Evolutionary conservation across 2,797 vertebrate species (phyloP).

Genomic region (Coluber constrictor): DNA sequence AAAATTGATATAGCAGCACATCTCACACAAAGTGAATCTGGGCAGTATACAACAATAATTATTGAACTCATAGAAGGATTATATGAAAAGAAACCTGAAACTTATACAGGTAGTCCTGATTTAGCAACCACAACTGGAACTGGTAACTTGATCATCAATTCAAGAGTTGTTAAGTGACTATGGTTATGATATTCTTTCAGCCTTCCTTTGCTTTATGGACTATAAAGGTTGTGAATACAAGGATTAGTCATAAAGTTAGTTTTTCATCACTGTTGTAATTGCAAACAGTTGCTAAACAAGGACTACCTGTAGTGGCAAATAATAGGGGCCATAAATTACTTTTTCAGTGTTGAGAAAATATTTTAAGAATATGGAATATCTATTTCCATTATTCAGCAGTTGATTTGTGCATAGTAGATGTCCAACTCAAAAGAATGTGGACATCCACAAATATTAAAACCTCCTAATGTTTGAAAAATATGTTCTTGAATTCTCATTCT

Average conservation of each 20-base stretch:
- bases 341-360: not conserved
- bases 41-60: not conserved
- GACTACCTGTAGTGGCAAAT: not conserved
- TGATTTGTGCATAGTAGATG: not conserved
- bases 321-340: not conserved
- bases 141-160: not conserved
- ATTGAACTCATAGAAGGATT: not conserved
- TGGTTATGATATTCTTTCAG: not conserved
- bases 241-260: not conserved
- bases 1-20: not conserved
- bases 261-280: not conserved
- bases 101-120: not conserved
- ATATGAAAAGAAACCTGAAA: not conserved
- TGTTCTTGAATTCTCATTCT: not conserved
- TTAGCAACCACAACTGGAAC: not conserved
- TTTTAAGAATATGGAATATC: not conserved
- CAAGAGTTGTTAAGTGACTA: not conserved
- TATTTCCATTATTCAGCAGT: not conserved
- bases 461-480: not conserved
- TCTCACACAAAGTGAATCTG: not conserved
- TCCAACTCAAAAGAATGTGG: not conserved
- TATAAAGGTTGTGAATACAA: not conserved
- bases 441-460: not conserved
- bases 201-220: not conserved
- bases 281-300: not conserved